These are phyloP conservation scores for Virgularia gustaviana DNA, from an alignment of 92 coral and sea anemone genomes.

Conservation along the genomic window DNA sequence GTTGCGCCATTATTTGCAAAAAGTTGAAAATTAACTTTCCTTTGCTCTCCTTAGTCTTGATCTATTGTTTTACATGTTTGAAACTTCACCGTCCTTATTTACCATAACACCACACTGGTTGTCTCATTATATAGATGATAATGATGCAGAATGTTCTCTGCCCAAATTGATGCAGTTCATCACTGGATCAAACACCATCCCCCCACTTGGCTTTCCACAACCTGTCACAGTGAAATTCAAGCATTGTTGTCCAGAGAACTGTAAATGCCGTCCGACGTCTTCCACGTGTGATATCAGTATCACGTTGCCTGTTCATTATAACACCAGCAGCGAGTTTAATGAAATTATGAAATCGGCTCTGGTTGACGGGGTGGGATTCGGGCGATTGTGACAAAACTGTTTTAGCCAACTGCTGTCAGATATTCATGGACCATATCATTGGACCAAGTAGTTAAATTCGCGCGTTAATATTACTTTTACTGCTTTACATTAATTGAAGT, in stretches of 20 bases:
- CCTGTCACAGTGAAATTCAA: conserved; percentile 23
- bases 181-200: conserved; percentile 40
- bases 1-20: too few relatives aligned
- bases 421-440: not conserved
- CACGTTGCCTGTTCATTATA: conserved; percentile 31
- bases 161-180: conserved; percentile 26
- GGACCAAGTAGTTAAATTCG: not conserved
- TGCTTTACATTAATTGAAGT: too few relatives aligned
- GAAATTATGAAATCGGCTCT: conserved; percentile 40
- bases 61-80: too few relatives aligned
- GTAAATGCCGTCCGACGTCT: conserved; percentile 39
- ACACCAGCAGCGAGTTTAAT: conserved; percentile 20
- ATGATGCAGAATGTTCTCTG: not conserved
- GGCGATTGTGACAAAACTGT: conserved; percentile 12
- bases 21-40: too few relatives aligned
- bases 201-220: conserved; percentile 43
- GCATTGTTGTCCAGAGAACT: conserved; percentile 17
- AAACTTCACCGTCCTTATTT: too few relatives aligned
- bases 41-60: too few relatives aligned
- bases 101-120: not conserved
- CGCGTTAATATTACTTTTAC: too few relatives aligned
- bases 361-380: conserved; percentile 38
- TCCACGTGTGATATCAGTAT: conserved; percentile 37
- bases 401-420: not conserved
- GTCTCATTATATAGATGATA: not conserved